Percentiles rank a stretch among this genome's conserved stretches.
Evolutionary conservation across 2,797 vertebrate genomes (phyloP).

Genomic region (Notamacropus eugenii): DNA sequence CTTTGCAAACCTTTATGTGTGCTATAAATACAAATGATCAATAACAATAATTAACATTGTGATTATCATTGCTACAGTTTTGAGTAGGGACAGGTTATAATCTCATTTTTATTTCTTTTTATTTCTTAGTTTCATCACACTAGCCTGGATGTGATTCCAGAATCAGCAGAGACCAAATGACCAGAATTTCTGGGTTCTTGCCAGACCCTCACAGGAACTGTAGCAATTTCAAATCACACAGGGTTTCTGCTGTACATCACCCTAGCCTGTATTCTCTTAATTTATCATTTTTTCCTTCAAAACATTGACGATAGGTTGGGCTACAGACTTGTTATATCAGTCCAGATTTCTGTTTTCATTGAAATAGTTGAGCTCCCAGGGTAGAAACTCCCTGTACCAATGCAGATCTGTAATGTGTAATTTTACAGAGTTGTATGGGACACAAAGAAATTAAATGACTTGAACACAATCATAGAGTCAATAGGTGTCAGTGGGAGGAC

Average conservation of each 20-base stretch:
- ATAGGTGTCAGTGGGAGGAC: background rate
- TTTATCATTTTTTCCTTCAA: background rate
- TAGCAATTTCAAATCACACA: background rate
- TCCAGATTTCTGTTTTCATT: background rate
- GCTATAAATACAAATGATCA: background rate
- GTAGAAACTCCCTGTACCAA: background rate
- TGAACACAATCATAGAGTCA: background rate
- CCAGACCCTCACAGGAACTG: background rate
- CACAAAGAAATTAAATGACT: background rate
- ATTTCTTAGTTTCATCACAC: background rate
- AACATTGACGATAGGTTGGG: background rate
- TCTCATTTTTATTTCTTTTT: background rate
- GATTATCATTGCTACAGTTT: background rate
- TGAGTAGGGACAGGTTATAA: background rate
- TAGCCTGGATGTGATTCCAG: background rate
- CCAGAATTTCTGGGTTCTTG: background rate
- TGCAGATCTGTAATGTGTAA: background rate
- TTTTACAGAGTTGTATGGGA: background rate
- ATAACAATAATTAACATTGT: background rate
- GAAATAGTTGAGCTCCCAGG: background rate
- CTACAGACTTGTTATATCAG: background rate
- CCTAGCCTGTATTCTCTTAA: background rate
- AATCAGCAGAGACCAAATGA: background rate
- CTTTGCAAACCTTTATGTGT: background rate
- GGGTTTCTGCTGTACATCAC: background rate